phyloP scores from a whole-genome alignment of 2,888 invertebrate species.

The Hesperia comma region DNA sequence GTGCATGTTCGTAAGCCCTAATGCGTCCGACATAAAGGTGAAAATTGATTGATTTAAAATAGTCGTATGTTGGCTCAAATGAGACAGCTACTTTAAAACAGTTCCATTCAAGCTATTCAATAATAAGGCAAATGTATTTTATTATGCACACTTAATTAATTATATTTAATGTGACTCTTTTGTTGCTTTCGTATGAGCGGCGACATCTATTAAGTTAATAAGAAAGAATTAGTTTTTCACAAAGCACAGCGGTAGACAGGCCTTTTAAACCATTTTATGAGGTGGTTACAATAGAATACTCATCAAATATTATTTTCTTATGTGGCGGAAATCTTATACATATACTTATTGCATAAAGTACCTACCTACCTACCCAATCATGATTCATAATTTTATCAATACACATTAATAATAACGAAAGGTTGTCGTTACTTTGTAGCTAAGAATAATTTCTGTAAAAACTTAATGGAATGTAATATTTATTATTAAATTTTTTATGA shows the following conservation, averaged over 20 bases:
- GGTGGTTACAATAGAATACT: conserved; percentile 18
- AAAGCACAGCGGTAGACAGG: conserved; percentile 13
- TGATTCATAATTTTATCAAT: no score
- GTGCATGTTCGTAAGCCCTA: background rate
- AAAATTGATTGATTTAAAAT: conserved; percentile 17
- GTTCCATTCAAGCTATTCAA: conserved; percentile 60
- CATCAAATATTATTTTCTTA: conserved; percentile 13
- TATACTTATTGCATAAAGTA: no score
- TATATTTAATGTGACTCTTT: conserved; percentile 69
- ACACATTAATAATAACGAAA: no score
- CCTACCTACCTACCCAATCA: no score
- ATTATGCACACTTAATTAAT: conserved; percentile 75
- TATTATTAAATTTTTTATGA: no score
- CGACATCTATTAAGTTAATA: conserved; percentile 44
- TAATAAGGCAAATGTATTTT: conserved; percentile 51
- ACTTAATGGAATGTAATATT: no score
- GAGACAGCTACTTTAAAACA: conserved; percentile 65
- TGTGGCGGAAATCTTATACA: no score
- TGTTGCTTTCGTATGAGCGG: conserved; percentile 51
- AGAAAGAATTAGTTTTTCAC: conserved; percentile 37
- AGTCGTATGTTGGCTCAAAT: background rate
- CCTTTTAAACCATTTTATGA: conserved; percentile 12
- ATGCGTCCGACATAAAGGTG: conserved; percentile 2
- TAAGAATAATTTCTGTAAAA: no score
- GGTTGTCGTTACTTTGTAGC: no score